Base-by-base conservation (phyloP, 2,797 vertebrate genomes). In the Salarias fasciatus region DNA sequence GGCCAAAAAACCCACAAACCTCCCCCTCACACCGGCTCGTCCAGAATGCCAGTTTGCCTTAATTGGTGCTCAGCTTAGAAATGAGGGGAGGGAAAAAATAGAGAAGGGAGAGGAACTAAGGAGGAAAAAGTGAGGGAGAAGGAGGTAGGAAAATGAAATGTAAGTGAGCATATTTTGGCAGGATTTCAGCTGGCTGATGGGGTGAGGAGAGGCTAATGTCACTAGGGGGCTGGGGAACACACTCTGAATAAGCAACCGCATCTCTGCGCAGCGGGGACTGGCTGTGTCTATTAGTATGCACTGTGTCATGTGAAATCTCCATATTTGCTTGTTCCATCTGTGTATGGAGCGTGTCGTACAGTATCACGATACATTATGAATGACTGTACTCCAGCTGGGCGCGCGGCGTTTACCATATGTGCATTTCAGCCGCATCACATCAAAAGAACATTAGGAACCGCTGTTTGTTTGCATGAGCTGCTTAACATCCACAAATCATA, bases 31-130 rank as follows among this genome's bases (percentile, higher is more conserved):
- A 59, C 62, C 15, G 11, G 11, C 63, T 69, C 69, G 58, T 79
- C 72, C 67, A 83, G 51, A 83, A 77, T 80, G 74, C 69, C 86
- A 85, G 73, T 80, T 88, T 81, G 53, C 86, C 84, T 88, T 90
- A 92, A 91, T 89, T 91, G 86, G 89, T 47, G 72, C 67, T 89
- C 55, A 75, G 61, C 62, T 79, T 52, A 54, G 67, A 72, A 69
- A 83, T 48, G 64, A 71, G 47, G 48, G 63, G 43, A 67, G 55
- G 52, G 43, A 75, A 41, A 67, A 44, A 77, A 78, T 18, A 38
- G 52, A 63, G 51, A 41, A n/a, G 35, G 72, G 46, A 69, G 46
- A 73, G 62, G 56, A 69, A 64, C n/a, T 60, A 64, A 71, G 68
- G 58, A 63, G 73, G 69, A 76, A 63, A 53, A 53, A 61, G 46